These are phyloP conservation scores for Brachionus koreanus DNA, from an alignment of 1,140 invertebrate species.

Conservation along the genomic window DNA sequence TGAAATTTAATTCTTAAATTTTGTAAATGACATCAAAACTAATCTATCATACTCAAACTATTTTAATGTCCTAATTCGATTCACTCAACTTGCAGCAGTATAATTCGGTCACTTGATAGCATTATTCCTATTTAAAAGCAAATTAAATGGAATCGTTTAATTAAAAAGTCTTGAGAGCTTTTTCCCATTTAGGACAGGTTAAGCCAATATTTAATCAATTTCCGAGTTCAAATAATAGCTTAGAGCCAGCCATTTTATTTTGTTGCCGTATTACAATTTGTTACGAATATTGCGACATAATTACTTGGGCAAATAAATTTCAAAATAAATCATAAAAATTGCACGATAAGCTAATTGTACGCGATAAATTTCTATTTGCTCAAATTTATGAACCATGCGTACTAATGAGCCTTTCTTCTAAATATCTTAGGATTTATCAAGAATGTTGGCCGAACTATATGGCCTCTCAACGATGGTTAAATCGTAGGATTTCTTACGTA, in stretches of 20 bases:
- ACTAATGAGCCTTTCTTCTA: neutral
- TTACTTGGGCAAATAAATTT: constrained; percentile 8
- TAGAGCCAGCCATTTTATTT: neutral
- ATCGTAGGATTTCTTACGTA: neutral
- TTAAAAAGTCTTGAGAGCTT: neutral
- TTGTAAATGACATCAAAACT: constrained; percentile 4
- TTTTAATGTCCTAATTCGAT: constrained; percentile 19
- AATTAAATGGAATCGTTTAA: constrained; percentile 34
- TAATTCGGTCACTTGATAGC: constrained; percentile 6
- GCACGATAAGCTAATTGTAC: constrained; percentile 25
- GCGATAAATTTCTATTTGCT: neutral
- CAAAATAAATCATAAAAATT: constrained; percentile 11
- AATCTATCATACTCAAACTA: constrained; percentile 25
- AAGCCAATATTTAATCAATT: constrained; percentile 37
- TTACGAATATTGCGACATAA: constrained; percentile 11
- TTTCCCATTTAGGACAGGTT: neutral
- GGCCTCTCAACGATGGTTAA: neutral
- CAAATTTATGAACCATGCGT: neutral
- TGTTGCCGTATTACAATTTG: neutral
- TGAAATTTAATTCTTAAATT: neutral
- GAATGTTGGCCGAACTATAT: neutral
- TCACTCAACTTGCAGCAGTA: neutral
- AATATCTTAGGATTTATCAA: neutral
- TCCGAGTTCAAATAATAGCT: neutral
- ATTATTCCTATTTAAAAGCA: constrained; percentile 27